A percentile compares a stretch with the other conserved stretches of the same genome.
Conservation (phyloP, 2,113 vertebrate species). For the Amphiprion ocellaris region DNA sequence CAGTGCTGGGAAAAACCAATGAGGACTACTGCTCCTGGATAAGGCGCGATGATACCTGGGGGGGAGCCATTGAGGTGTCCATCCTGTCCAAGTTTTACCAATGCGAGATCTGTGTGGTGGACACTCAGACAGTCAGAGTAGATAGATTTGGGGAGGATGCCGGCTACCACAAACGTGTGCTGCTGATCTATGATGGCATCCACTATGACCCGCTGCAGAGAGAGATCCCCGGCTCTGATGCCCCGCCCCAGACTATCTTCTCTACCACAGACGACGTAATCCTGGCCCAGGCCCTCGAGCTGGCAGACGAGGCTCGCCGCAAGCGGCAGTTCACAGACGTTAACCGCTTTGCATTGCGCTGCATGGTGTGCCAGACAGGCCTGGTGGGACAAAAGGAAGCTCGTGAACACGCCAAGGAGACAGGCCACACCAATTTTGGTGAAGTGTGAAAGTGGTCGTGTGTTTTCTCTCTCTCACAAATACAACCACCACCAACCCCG, state of each 20-base stretch:
- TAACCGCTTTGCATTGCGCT: constrained; percentile 93
- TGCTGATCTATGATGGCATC: constrained; percentile 97
- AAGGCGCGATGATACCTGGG: constrained; percentile 93
- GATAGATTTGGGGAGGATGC: constrained; percentile 97
- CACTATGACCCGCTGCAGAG: constrained; percentile 96
- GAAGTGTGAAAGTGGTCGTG: constrained; percentile 88
- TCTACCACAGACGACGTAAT: constrained; percentile 91
- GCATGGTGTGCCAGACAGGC: constrained; percentile 97
- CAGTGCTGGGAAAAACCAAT: constrained; percentile 94
- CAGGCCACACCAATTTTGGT: constrained; percentile 96
- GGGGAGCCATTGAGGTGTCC: constrained; percentile 97
- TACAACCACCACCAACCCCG: constrained; percentile 51
- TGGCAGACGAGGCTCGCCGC: constrained; percentile 94
- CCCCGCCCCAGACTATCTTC: constrained; percentile 95
- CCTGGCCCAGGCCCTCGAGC: constrained; percentile 93
- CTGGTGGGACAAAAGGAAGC: constrained; percentile 95
- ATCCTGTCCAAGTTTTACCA: constrained; percentile 97
- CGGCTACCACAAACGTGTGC: constrained; percentile 91
- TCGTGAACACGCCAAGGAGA: constrained; percentile 96
- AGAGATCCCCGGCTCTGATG: constrained; percentile 82
- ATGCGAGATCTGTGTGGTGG: constrained; percentile 98
- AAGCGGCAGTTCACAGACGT: constrained; percentile 97
- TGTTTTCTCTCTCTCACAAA: constrained; percentile 34
- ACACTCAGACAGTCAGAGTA: constrained; percentile 95
- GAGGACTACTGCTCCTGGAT: constrained; percentile 97